These are phyloP conservation scores for Odontophorus gujanensis DNA, from an alignment of 2,113 vertebrate genomes.

Conservation along the genomic window DNA sequence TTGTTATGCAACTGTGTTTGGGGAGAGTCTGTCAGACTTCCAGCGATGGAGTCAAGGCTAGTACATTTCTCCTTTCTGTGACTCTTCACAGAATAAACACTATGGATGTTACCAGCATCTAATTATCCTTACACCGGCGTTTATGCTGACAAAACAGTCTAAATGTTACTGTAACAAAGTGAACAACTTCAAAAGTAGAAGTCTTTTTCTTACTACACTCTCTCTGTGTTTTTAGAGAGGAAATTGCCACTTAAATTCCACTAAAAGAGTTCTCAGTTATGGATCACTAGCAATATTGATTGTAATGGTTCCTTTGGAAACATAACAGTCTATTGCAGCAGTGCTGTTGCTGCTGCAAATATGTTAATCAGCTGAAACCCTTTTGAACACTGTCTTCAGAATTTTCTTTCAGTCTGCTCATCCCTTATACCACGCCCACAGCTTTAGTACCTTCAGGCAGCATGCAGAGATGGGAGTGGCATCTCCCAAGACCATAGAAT, in stretches of 20 bases:
- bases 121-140: not conserved
- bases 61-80: not conserved
- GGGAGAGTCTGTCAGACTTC: not conserved
- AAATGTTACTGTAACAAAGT: not conserved
- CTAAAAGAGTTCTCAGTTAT: constrained; percentile 55
- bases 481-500: not conserved
- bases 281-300: constrained; percentile 63
- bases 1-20: constrained; percentile 17
- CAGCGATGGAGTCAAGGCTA: not conserved
- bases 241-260: constrained; percentile 32
- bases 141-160: not conserved
- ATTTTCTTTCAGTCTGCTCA: not conserved
- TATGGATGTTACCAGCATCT: not conserved
- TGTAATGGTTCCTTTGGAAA: constrained; percentile 56
- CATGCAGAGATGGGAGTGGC: rapidly evolving
- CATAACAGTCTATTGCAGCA: constrained; percentile 26
- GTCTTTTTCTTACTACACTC: not conserved
- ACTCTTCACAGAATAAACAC: not conserved
- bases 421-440: not conserved
- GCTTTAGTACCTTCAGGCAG: not conserved
- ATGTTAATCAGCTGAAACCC: constrained; percentile 43
- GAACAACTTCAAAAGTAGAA: not conserved
- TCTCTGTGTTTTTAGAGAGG: not conserved
- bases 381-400: constrained; percentile 4
- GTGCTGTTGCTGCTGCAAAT: not conserved